A percentile compares a stretch with the other conserved stretches of the same genome.
Conservation (phyloP, 2,888 invertebrate genomes). For the Thalpophila matura region DNA sequence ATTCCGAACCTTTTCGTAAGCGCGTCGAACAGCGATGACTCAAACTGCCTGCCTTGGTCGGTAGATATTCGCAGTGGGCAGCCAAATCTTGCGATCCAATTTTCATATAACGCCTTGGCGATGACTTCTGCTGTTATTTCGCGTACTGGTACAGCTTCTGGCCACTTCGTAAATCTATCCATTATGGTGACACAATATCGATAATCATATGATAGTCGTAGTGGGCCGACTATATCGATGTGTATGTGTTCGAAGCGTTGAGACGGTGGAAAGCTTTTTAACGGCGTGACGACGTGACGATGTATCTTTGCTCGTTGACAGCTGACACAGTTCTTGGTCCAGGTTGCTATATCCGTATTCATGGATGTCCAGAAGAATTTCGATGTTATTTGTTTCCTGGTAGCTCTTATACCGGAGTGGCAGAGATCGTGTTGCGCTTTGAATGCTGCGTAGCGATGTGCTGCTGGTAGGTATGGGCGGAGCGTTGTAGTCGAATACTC, state of each 20-base stretch:
- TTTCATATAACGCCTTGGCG: not conserved
- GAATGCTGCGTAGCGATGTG: conserved; percentile 35
- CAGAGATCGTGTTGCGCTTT: conserved; percentile 38
- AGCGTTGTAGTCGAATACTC: conserved; percentile 12
- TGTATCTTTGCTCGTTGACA: conserved; percentile 9
- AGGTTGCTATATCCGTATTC: conserved; percentile 11
- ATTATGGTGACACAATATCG: conserved; percentile 13
- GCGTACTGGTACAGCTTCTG: conserved; percentile 8
- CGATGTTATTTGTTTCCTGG: conserved; percentile 1
- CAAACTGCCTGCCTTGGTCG: conserved; percentile 18
- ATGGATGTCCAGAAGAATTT: conserved; percentile 16
- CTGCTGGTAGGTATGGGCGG: conserved; percentile 31
- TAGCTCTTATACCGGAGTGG: conserved; percentile 8
- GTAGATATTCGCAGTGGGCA: conserved; percentile 5
- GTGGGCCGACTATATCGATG: conserved; percentile 10
- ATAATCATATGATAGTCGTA: not conserved
- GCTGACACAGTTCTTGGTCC: conserved; percentile 9
- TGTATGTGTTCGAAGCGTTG: conserved; percentile 12
- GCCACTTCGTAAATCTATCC: conserved; percentile 10
- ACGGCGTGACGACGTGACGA: conserved; percentile 5
- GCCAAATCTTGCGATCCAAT: no score
- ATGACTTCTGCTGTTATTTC: conserved; percentile 5
- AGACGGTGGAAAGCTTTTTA: conserved; percentile 1
- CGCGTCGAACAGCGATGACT: not conserved
- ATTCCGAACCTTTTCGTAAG: not conserved